These are phyloP conservation scores for Galbula dea DNA, from an alignment of 2,113 vertebrate genomes.

Conservation along the genomic window DNA sequence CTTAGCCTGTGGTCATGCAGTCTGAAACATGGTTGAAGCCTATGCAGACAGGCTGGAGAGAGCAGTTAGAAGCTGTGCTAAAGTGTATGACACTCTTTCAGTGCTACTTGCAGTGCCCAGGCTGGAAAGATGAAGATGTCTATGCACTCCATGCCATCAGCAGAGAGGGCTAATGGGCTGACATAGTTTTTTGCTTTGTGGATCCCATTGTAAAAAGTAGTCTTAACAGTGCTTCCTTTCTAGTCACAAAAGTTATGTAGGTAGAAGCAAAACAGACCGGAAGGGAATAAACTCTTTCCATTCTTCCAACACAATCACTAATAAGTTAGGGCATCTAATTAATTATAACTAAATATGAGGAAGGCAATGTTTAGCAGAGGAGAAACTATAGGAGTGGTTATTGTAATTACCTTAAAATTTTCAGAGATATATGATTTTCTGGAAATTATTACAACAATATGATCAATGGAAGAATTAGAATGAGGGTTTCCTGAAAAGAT, in stretches of 20 bases:
- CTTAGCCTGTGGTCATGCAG: not conserved
- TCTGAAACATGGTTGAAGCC: not conserved
- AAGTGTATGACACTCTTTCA: not conserved
- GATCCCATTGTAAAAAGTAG: not conserved
- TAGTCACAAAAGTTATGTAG: not conserved
- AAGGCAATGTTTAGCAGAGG: not conserved
- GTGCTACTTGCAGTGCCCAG: not conserved
- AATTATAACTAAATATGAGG: not conserved
- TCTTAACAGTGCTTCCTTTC: not conserved
- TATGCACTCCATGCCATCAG: not conserved
- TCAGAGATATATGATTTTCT: not conserved
- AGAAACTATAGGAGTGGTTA: not conserved
- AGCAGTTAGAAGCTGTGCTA: not conserved
- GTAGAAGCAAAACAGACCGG: not conserved
- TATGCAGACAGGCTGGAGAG: not conserved
- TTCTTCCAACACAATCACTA: not conserved
- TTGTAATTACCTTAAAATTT: not conserved
- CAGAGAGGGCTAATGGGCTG: accelerated
- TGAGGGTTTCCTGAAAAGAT: not conserved
- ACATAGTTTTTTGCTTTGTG: not conserved
- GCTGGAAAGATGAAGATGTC: not conserved
- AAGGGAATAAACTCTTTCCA: not conserved
- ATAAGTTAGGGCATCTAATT: not conserved
- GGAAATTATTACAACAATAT: not conserved
- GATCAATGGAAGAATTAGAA: not conserved